Conservation (phyloP, 2,888 invertebrate genomes). For the Coenonympha glycerion region DNA sequence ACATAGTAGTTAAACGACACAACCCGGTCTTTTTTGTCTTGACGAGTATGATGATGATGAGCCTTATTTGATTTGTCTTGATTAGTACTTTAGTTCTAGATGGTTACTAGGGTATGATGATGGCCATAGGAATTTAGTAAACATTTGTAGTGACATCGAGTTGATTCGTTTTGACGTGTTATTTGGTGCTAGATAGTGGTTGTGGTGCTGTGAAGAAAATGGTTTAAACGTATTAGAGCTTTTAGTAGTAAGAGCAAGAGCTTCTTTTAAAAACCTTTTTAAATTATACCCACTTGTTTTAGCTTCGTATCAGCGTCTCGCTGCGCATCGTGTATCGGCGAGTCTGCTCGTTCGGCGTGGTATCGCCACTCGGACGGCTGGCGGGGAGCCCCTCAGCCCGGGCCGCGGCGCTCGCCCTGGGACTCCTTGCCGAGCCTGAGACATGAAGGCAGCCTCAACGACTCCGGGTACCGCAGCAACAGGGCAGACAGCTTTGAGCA, state of each 20-base stretch:
- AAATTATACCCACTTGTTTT: conserved; percentile 15
- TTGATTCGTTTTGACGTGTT: no score
- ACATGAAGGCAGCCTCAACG: conserved; percentile 90
- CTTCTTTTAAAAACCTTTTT: neutral
- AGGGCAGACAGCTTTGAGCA: conserved; percentile 91
- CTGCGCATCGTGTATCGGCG: conserved; percentile 92
- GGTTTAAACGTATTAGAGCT: no score
- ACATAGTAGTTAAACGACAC: no score
- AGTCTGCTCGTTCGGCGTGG: conserved; percentile 91
- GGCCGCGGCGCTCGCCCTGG: conserved; percentile 88
- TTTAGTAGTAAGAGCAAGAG: neutral
- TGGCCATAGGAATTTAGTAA: no score
- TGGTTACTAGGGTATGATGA: no score
- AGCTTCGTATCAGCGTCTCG: conserved; percentile 79
- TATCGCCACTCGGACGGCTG: conserved; percentile 93
- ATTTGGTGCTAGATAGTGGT: no score
- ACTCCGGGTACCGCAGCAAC: conserved; percentile 90
- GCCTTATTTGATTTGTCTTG: no score
- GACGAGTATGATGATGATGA: no score
- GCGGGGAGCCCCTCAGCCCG: conserved; percentile 76
- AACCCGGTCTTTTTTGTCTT: no score
- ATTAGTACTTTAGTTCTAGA: no score
- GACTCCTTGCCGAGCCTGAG: conserved; percentile 89
- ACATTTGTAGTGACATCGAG: no score
- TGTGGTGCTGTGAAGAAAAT: no score